Percentiles rank a stretch among this genome's conserved stretches.
phyloP scores from a whole-genome alignment of 1,140 invertebrate genomes.

The Eufriesea mexicana region DNA sequence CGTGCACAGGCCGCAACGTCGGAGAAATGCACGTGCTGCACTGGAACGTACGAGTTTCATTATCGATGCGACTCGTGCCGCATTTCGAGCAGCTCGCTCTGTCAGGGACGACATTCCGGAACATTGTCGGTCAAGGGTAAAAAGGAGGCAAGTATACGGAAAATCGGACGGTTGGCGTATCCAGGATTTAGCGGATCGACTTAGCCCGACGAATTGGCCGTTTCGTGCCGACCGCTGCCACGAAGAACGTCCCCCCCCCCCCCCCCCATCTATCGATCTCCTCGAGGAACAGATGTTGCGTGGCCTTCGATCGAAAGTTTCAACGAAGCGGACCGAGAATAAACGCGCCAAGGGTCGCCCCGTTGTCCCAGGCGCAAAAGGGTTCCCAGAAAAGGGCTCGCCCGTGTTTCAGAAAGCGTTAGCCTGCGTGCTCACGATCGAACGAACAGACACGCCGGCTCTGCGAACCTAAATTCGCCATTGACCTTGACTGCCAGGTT shows the following conservation, averaged over 20 bases:
- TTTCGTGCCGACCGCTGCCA: no score
- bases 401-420: conserved; percentile 33
- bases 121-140: conserved; percentile 19
- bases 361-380: conserved; percentile 9
- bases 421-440: conserved; percentile 30
- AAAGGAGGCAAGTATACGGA: background rate
- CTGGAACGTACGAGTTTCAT: conserved; percentile 13
- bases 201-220: no score
- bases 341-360: conserved; percentile 40
- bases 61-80: conserved; percentile 25
- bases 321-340: conserved; percentile 25
- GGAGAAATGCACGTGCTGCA: conserved; percentile 19
- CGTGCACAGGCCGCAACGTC: background rate
- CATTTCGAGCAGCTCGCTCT: conserved; percentile 22
- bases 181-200: no score
- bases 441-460: conserved; percentile 36
- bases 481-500: conserved; percentile 57
- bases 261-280: conserved; percentile 4
- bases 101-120: conserved; percentile 8
- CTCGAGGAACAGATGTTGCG: background rate
- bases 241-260: no score
- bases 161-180: background rate
- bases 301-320: conserved; percentile 29
- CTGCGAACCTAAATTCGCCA: conserved; percentile 50
- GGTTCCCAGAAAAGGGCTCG: conserved; percentile 43